Percentiles rank a stretch among this genome's conserved stretches.
phyloP scores from a whole-genome alignment of 2,888 invertebrate species.

The Drosophila helvetica region DNA sequence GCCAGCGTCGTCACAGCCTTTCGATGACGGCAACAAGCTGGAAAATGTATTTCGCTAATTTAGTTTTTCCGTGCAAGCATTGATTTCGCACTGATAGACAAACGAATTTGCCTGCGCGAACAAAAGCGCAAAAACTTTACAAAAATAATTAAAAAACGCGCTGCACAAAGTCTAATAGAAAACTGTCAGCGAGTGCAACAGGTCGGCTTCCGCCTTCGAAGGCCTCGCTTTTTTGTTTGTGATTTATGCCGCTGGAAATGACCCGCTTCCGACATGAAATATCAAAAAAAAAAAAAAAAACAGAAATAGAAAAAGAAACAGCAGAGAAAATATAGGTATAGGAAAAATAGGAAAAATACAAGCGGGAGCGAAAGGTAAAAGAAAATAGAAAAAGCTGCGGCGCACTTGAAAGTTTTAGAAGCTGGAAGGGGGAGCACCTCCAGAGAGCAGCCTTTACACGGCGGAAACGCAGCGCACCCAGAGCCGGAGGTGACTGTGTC shows the following conservation, averaged over 20 bases:
- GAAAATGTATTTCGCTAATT: constrained; percentile 71
- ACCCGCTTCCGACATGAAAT: constrained; percentile 77
- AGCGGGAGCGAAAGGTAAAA: background rate
- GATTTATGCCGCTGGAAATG: constrained; percentile 77
- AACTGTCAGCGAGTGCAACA: constrained; percentile 47
- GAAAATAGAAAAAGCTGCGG: constrained; percentile 40
- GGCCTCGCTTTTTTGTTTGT: constrained; percentile 51
- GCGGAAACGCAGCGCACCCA: constrained; percentile 81
- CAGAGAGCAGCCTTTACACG: constrained; percentile 37
- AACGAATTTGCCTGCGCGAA: constrained; percentile 56
- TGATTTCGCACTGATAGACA: constrained; percentile 39
- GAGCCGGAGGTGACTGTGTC: constrained; percentile 83
- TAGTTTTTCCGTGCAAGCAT: constrained; percentile 41
- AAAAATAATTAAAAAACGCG: constrained; percentile 44
- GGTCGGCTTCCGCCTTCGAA: constrained; percentile 65
- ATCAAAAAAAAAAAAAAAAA: constrained; percentile 62
- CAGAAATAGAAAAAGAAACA: constrained; percentile 10
- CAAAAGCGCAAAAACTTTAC: constrained; percentile 26
- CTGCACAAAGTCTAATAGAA: constrained; percentile 6
- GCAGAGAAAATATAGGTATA: constrained; percentile 2
- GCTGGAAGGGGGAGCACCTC: constrained; percentile 10
- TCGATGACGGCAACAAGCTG: constrained; percentile 76
- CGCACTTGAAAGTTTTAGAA: constrained; percentile 71
- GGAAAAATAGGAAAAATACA: constrained; percentile 17
- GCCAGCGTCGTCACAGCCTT: constrained; percentile 3